Percentiles rank a stretch among this genome's conserved stretches.
Conservation (phyloP, 2,797 vertebrate species). For the Parambassis ranga region DNA sequence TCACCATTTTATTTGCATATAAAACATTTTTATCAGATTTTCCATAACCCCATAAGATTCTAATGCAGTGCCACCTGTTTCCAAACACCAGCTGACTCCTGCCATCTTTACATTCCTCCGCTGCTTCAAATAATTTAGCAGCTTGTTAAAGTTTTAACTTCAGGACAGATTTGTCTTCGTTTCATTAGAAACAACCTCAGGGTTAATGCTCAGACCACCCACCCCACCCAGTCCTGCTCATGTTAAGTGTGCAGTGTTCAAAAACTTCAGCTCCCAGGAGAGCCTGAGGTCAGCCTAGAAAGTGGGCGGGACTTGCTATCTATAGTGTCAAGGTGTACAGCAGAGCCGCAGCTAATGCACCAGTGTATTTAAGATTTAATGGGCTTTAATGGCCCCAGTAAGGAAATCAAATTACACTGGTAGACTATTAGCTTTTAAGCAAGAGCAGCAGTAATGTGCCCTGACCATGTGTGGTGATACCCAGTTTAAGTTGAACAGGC, state of each 20-base stretch:
- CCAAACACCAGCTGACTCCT: too few relatives aligned
- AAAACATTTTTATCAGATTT: too few relatives aligned
- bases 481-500: not conserved
- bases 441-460: not conserved
- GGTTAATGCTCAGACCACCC: too few relatives aligned
- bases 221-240: too few relatives aligned
- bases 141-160: not conserved
- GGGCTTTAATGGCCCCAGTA: slow-evolving; percentile 14
- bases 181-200: not conserved
- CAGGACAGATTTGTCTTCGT: not conserved
- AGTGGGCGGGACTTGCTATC: not conserved
- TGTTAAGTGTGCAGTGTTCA: not conserved
- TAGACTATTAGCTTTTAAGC: slow-evolving; percentile 28
- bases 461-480: not conserved
- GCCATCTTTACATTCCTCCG: not conserved
- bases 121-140: not conserved
- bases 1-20: too few relatives aligned
- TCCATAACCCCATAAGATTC: too few relatives aligned
- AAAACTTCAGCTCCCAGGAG: not conserved
- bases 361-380: slow-evolving; percentile 25
- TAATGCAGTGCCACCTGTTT: too few relatives aligned
- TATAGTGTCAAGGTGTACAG: not conserved
- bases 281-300: not conserved
- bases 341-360: not conserved
- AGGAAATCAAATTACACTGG: slow-evolving; percentile 22